Percentiles rank a stretch among this genome's conserved stretches.
Conservation (phyloP, 2,797 vertebrate genomes). For the Coluber constrictor region DNA sequence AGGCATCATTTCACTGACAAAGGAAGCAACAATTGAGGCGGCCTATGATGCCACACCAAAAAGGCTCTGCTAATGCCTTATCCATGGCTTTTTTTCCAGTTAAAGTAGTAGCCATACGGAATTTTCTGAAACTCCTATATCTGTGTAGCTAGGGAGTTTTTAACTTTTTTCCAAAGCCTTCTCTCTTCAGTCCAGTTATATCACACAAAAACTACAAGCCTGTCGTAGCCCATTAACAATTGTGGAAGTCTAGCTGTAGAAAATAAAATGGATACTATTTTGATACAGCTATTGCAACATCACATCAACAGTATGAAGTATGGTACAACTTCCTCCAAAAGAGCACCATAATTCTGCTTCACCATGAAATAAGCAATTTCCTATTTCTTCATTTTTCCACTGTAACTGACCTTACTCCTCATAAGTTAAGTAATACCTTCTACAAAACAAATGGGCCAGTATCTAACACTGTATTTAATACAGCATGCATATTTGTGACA, state of each 20-base stretch:
- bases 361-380: conserved; percentile 36
- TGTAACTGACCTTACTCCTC: neutral
- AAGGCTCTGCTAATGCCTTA: neutral
- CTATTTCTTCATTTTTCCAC: conserved; percentile 25
- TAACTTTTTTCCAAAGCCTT: neutral
- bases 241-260: neutral
- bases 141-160: neutral
- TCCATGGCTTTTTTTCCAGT: too few species aligned
- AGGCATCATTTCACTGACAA: neutral
- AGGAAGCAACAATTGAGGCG: neutral
- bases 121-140: neutral
- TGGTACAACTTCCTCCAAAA: conserved; percentile 50
- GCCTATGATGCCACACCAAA: neutral
- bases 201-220: neutral
- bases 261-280: conserved; percentile 22
- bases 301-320: neutral
- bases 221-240: neutral
- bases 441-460: conserved; percentile 7
- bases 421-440: conserved; percentile 24
- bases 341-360: conserved; percentile 6
- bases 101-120: too few species aligned
- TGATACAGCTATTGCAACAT: conserved; percentile 26
- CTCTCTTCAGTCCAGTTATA: neutral
- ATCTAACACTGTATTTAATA: neutral
- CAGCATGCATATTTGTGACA: neutral